Evolutionary conservation across 2,797 vertebrate species (phyloP).

Genomic region (Triplophysa yarkandensis): DNA sequence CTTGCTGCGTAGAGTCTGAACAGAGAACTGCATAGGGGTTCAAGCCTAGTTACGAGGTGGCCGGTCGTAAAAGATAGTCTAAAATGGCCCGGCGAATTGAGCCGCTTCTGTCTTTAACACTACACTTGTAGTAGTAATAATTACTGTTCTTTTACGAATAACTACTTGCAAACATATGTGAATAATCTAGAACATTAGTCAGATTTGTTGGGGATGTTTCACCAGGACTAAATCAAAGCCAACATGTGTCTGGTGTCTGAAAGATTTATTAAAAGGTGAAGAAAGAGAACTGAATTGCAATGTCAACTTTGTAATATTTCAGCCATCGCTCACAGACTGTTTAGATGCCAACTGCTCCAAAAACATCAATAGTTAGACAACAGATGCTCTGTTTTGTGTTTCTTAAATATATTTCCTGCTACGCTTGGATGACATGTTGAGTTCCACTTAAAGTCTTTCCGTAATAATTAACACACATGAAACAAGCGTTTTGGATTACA

Average conservation of each 20-base stretch:
- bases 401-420: conserved; percentile 1
- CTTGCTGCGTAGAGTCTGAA: conserved; percentile 11
- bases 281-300: conserved; percentile 14
- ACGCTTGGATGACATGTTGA: neutral
- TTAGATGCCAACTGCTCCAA: conserved; percentile 17
- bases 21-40: neutral
- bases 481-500: neutral
- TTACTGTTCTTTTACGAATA: conserved; percentile 37
- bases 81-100: conserved; percentile 9
- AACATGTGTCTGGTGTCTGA: neutral
- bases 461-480: neutral
- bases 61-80: conserved; percentile 9
- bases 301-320: conserved; percentile 28
- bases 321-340: conserved; percentile 16
- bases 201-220: neutral
- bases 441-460: neutral
- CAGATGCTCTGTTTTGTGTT: neutral
- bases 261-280: conserved; percentile 22
- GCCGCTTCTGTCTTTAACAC: conserved; percentile 20
- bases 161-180: conserved; percentile 21
- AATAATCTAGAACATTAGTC: conserved; percentile 37
- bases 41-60: neutral
- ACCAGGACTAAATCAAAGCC: conserved; percentile 26
- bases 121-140: conserved; percentile 48
- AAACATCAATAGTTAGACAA: conserved; percentile 33